Base-by-base conservation (phyloP, 2,888 invertebrate species). In the Drosophila fungiperda region DNA sequence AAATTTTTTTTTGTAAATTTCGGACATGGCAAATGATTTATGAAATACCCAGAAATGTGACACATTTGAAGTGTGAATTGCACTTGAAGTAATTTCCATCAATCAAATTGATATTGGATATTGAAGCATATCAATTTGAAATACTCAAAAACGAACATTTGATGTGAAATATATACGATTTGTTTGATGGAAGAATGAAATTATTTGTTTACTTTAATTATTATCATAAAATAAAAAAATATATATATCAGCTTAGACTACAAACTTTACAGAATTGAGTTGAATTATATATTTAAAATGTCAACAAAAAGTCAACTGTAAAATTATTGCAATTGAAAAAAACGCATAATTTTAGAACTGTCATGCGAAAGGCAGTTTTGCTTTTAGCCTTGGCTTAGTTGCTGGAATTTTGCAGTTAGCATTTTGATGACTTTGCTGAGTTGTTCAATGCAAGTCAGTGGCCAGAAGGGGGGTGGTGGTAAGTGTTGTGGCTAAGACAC, bases 371-470 rank as follows among this genome's bases (percentile, higher is more conserved):
- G 33, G 48, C 55, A 53, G 38, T 36, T 78, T 57, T 54, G 76
- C 35, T 26, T 29, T 8, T 54, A 65, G 77, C 73, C 77, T 78
- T 78, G 80, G 76, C 80, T 78, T 64, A 79, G 76, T 79, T 77
- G 65, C 32, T 49, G 17, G 50, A 26, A 38, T 63, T 35, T 12
- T 49, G 54, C 48, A 50, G 57, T 40, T 62, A 59, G 62, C 75
- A 67, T 66, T 79, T 42, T 76, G 77, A 79, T 77, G 80, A 77
- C 77, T 77, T 77, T 74, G 80, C 71, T 79, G 54, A 64, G 71
- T 69, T 32, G 42, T 73, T 58, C 42, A 75, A 76, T 71, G 53
- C 23, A 75, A 58, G 38, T 20, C 12, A 11, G 9, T 3, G 20
- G 33, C 7, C n/a, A 36, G 38, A 17, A 29, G 38, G n/a, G 26